Evolutionary conservation across 1,140 invertebrate species (phyloP).

Genomic region (Neotoxoptera formosana): DNA sequence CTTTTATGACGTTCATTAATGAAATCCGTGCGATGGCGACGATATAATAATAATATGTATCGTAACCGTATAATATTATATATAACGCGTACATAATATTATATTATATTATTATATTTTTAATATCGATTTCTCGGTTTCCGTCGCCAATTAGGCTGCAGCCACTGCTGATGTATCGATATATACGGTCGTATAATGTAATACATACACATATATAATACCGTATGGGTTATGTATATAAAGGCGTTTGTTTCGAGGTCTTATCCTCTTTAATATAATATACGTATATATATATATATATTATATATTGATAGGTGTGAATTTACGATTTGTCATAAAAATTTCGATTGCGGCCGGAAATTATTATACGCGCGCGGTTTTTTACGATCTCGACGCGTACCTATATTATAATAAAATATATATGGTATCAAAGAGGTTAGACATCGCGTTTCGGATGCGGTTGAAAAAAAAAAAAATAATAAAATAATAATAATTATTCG

Average conservation of each 20-base stretch:
- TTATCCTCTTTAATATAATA: not conserved
- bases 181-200: not conserved
- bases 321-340: conserved; percentile 41
- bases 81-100: too few species aligned
- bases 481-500: not conserved
- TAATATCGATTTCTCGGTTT: conserved; percentile 29
- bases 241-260: not conserved
- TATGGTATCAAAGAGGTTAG: not conserved
- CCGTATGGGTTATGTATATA: not conserved
- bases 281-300: too few species aligned
- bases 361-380: not conserved
- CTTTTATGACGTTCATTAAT: conserved; percentile 45
- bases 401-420: not conserved
- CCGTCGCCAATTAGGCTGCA: conserved; percentile 21
- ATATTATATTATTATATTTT: not conserved
- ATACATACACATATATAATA: not conserved
- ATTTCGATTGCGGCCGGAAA: conserved; percentile 26
- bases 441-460: not conserved
- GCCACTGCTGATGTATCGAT: not conserved
- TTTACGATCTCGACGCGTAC: not conserved
- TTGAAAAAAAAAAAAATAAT: not conserved
- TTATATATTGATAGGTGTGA: conserved; percentile 24
- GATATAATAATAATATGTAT: not conserved
- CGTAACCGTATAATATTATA: not conserved
- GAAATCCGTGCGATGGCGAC: not conserved